Percentiles rank a stretch among this genome's conserved stretches.
Conservation (phyloP, 1,140 invertebrate genomes). For the Andrena cerasifolii region DNA sequence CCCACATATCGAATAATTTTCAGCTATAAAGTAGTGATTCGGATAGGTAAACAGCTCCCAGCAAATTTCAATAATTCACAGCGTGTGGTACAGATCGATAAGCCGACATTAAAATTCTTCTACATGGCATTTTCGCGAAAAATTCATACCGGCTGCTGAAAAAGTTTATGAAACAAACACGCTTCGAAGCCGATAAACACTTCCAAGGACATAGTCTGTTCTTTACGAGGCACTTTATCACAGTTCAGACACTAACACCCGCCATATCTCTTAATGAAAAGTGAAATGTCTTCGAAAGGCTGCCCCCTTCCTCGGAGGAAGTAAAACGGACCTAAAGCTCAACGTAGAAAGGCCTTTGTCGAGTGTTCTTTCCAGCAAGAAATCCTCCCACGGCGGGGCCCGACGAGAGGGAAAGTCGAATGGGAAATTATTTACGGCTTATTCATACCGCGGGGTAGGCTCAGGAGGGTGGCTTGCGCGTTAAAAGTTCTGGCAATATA, state of each 20-base stretch:
- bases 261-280: constrained; percentile 50
- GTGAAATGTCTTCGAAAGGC: constrained; percentile 38
- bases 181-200: constrained; percentile 6
- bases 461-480: constrained; percentile 33
- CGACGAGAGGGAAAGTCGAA: constrained; percentile 64
- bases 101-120: too few species aligned
- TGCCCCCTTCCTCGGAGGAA: neutral
- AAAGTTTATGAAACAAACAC: neutral
- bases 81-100: too few species aligned
- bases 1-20: too few species aligned
- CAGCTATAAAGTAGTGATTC: too few species aligned
- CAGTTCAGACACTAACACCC: constrained; percentile 14
- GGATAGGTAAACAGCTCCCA: too few species aligned
- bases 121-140: too few species aligned
- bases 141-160: too few species aligned
- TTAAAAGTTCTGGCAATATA: constrained; percentile 76
- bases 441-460: constrained; percentile 62
- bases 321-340: neutral
- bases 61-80: too few species aligned
- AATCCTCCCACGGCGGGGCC: constrained; percentile 22
- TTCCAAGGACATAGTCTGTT: neutral
- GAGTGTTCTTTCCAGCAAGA: neutral
- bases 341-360: constrained; percentile 25
- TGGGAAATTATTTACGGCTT: constrained; percentile 74
- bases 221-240: constrained; percentile 11